Evolutionary conservation across 2,888 invertebrate genomes (phyloP).

Genomic region (Trachelus troglodyta): DNA sequence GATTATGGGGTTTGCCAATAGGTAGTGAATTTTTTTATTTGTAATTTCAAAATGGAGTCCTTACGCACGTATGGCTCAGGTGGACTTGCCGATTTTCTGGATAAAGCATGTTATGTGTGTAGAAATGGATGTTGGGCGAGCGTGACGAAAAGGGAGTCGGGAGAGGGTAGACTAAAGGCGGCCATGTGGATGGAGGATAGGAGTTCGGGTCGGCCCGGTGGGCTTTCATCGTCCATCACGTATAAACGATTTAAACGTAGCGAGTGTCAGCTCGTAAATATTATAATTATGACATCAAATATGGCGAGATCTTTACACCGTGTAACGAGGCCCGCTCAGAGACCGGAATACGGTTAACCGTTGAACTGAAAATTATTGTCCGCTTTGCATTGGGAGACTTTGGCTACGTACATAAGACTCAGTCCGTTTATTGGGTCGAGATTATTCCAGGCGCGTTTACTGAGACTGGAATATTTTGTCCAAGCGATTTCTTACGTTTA

Average conservation of each 20-base stretch:
- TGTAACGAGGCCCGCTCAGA: slow-evolving; percentile 40
- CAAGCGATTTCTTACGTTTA: slow-evolving; percentile 38
- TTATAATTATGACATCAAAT: slow-evolving; percentile 53
- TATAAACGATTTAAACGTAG: slow-evolving; percentile 50
- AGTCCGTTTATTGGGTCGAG: slow-evolving; percentile 5
- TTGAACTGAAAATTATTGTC: slow-evolving; percentile 33
- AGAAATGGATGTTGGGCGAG: not conserved
- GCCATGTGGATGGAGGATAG: not conserved
- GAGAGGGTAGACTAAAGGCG: not conserved
- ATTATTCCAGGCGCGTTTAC: slow-evolving; percentile 5
- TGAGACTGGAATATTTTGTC: slow-evolving; percentile 44
- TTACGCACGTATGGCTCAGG: not conserved
- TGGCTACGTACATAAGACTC: not conserved
- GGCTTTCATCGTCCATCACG: slow-evolving; percentile 43
- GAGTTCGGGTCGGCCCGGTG: slow-evolving; percentile 18
- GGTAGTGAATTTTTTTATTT: not conserved
- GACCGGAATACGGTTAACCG: slow-evolving; percentile 32
- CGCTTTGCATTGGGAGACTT: slow-evolving; percentile 2
- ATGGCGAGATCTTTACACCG: slow-evolving; percentile 44
- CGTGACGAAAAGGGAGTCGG: not conserved
- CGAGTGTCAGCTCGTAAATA: slow-evolving; percentile 48
- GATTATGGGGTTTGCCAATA: too few species aligned
- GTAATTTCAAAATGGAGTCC: not conserved
- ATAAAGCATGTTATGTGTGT: not conserved
- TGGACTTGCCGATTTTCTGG: not conserved